These are phyloP conservation scores for Lithobates pipiens DNA, from an alignment of 2,797 vertebrate genomes.

Conservation along the genomic window DNA sequence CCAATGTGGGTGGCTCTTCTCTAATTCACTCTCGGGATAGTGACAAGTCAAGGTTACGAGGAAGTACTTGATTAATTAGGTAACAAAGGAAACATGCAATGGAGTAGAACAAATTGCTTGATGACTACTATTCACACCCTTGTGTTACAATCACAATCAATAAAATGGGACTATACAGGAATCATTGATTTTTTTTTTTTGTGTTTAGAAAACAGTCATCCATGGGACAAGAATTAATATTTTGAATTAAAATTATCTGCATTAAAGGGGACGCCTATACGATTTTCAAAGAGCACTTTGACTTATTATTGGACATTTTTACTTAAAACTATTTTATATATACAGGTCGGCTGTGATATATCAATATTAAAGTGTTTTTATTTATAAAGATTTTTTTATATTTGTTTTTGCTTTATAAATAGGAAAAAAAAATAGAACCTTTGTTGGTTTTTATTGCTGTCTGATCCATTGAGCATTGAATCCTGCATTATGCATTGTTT, in stretches of 20 bases:
- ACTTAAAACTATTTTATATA: too few species aligned
- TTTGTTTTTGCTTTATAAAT: too few species aligned
- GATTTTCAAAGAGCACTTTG: too few species aligned
- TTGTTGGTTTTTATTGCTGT: too few species aligned
- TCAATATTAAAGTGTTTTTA: too few species aligned
- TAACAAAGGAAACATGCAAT: constrained; percentile 4
- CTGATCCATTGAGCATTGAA: too few species aligned
- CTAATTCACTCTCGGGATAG: constrained; percentile 20
- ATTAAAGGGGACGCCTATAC: too few species aligned
- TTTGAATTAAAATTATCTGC: not conserved
- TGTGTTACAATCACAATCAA: not conserved
- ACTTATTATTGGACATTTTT: too few species aligned
- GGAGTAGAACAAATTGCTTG: constrained; percentile 9
- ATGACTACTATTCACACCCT: not conserved
- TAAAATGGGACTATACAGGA: not conserved
- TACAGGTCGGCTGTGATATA: too few species aligned
- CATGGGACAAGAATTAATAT: not conserved
- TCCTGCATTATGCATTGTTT: too few species aligned
- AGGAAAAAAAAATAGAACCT: too few species aligned
- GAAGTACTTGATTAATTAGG: constrained; percentile 43
- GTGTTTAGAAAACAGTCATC: not conserved
- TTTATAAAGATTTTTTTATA: too few species aligned
- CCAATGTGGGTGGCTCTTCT: constrained; percentile 33
- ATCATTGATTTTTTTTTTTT: not conserved
- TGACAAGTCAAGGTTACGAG: constrained; percentile 46